Conservation (phyloP, 2,113 vertebrate species). For the Oreochromis tanganicae region DNA sequence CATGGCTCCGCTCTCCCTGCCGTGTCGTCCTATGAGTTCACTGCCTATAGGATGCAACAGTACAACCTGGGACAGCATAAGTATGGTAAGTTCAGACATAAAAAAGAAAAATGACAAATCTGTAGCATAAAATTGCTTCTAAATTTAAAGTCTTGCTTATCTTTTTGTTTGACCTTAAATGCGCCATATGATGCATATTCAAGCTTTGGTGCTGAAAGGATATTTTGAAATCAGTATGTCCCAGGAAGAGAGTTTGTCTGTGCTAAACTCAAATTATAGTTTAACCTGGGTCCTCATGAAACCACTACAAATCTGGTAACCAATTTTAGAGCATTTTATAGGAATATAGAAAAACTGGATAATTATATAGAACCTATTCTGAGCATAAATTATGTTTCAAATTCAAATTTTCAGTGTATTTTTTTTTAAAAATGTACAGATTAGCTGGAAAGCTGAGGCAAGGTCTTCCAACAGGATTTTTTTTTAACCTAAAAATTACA, state of each 20-base stretch:
- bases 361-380: not conserved
- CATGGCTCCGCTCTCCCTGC: slow-evolving; percentile 55
- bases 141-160: not conserved
- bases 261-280: not conserved
- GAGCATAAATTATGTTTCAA: not conserved
- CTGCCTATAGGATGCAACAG: slow-evolving; percentile 75
- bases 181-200: not conserved
- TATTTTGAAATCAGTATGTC: not conserved
- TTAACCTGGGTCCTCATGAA: not conserved
- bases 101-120: not conserved
- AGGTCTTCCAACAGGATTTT: not conserved
- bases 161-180: not conserved
- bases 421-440: not conserved
- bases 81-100: slow-evolving; percentile 43
- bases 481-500: not conserved
- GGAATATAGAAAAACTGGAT: not conserved
- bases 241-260: not conserved
- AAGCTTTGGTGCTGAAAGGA: not conserved
- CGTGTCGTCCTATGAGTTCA: slow-evolving; percentile 71
- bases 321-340: not conserved
- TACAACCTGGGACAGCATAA: slow-evolving; percentile 65
- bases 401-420: not conserved
- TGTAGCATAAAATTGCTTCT: not conserved
- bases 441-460: not conserved
- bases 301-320: not conserved